phyloP scores from a whole-genome alignment of 2,888 invertebrate species.

The Lithosia quadra region DNA sequence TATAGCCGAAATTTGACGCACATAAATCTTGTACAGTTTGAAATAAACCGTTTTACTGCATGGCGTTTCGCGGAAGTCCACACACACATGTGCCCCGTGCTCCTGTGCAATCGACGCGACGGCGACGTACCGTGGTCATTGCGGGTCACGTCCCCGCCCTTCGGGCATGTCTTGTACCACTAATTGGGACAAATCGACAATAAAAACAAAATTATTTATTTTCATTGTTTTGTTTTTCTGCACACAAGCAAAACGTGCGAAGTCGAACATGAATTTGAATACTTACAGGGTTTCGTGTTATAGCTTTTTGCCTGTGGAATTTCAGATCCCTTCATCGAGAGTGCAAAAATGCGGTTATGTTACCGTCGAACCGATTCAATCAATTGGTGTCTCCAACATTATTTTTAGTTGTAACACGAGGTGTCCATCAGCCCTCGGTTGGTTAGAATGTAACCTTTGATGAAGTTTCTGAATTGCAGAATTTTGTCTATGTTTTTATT shows the following conservation, averaged over 20 bases:
- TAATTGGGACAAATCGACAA: slow-evolving; percentile 45
- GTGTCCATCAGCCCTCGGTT: background rate
- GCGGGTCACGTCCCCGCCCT: slow-evolving; percentile 32
- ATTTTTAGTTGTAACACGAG: background rate
- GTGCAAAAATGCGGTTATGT: background rate
- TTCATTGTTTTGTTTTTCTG: slow-evolving; percentile 24
- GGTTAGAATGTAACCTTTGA: too few relatives aligned
- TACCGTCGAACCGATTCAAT: background rate
- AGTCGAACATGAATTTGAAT: background rate
- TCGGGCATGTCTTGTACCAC: slow-evolving; percentile 18
- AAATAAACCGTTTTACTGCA: slow-evolving; percentile 58
- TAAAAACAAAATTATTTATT: slow-evolving; percentile 37
- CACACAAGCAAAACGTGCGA: slow-evolving; percentile 7
- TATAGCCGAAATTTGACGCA: slow-evolving; percentile 20
- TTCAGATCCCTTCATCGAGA: background rate
- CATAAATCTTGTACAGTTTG: slow-evolving; percentile 58
- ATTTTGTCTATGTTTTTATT: too few relatives aligned
- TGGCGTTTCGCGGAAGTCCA: slow-evolving; percentile 62
- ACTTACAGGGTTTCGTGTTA: background rate
- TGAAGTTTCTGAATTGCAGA: too few relatives aligned
- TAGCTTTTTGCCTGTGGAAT: background rate
- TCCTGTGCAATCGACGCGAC: background rate
- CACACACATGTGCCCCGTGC: slow-evolving; percentile 53
- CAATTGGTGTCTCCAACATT: background rate
- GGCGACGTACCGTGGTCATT: slow-evolving; percentile 27